These are phyloP conservation scores for Pharmacophagus antenor DNA, from an alignment of 2,888 invertebrate species.

Conservation along the genomic window DNA sequence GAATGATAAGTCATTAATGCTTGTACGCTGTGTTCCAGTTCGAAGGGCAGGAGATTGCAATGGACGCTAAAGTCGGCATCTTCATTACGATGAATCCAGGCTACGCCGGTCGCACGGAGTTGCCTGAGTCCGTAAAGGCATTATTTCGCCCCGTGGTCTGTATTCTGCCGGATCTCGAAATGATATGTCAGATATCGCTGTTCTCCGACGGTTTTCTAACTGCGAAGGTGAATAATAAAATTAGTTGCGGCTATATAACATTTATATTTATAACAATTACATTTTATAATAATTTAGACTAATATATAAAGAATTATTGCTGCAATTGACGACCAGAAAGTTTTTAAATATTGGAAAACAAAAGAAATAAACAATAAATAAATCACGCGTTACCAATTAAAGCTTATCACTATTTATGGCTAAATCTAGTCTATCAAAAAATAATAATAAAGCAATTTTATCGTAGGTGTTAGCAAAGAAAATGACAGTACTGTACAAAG, in stretches of 20 bases:
- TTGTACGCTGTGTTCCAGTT: conserved; percentile 80
- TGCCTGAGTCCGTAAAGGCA: conserved; percentile 95
- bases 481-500: conserved; percentile 94
- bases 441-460: too few species aligned
- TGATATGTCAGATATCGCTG: conserved; percentile 94
- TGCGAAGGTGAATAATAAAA: conserved; percentile 83
- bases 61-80: conserved; percentile 93
- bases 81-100: conserved; percentile 98
- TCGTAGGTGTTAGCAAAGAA: conserved; percentile 90
- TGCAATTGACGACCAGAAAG: too few species aligned
- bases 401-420: too few species aligned
- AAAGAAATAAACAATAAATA: too few species aligned
- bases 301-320: too few species aligned
- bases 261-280: too few species aligned
- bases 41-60: conserved; percentile 89
- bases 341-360: too few species aligned
- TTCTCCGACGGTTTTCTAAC: conserved; percentile 95
- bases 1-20: background rate
- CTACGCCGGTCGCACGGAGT: conserved; percentile 93
- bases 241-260: too few species aligned
- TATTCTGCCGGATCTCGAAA: conserved; percentile 93
- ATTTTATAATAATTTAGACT: too few species aligned
- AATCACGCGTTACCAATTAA: too few species aligned
- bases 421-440: too few species aligned
- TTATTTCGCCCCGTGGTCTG: conserved; percentile 95